These are phyloP conservation scores for Drosophila lini DNA, from an alignment of 1,140 invertebrate genomes.

Conservation along the genomic window DNA sequence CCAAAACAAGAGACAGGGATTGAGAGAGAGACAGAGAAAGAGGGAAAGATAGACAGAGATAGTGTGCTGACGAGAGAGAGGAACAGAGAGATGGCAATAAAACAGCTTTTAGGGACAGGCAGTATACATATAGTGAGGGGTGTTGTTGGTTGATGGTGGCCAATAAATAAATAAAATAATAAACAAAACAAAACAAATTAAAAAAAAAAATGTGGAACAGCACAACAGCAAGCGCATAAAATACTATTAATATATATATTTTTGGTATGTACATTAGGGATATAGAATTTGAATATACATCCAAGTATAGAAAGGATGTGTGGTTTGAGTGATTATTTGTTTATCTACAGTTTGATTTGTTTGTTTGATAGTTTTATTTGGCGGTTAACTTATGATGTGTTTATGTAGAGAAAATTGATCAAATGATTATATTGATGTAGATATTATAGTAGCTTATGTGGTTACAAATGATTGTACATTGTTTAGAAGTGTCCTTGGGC, in stretches of 20 bases:
- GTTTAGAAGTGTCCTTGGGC: slow-evolving; percentile 1
- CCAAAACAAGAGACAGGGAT: slow-evolving; percentile 14
- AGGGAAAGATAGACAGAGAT: slow-evolving; percentile 18
- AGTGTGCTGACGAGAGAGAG: slow-evolving; percentile 22
- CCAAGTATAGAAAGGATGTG: slow-evolving; percentile 16
- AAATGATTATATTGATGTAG: slow-evolving; percentile 1
- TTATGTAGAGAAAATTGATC: slow-evolving; percentile 3
- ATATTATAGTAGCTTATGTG: slow-evolving; percentile 2
- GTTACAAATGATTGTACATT: slow-evolving; percentile 7
- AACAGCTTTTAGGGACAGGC: slow-evolving; percentile 28
- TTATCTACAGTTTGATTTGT: slow-evolving; percentile 50
- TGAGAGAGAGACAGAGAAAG: slow-evolving; percentile 9
- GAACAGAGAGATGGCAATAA: slow-evolving; percentile 1
- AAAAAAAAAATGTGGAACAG: slow-evolving; percentile 45
- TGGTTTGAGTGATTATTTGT: slow-evolving; percentile 59
- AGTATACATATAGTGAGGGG: slow-evolving; percentile 13
- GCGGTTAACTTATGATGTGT: slow-evolving; percentile 10
- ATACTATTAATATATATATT: slow-evolving; percentile 47
- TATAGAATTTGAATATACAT: slow-evolving; percentile 25
- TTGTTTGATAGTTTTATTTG: slow-evolving; percentile 46
- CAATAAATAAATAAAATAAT: slow-evolving; percentile 41
- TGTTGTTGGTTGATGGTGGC: neutral
- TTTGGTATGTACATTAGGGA: slow-evolving; percentile 27
- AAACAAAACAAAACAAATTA: slow-evolving; percentile 5
- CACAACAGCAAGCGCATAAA: slow-evolving; percentile 73